These are phyloP conservation scores for Sander lucioperca DNA, from an alignment of 2,113 vertebrate genomes.

Conservation along the genomic window DNA sequence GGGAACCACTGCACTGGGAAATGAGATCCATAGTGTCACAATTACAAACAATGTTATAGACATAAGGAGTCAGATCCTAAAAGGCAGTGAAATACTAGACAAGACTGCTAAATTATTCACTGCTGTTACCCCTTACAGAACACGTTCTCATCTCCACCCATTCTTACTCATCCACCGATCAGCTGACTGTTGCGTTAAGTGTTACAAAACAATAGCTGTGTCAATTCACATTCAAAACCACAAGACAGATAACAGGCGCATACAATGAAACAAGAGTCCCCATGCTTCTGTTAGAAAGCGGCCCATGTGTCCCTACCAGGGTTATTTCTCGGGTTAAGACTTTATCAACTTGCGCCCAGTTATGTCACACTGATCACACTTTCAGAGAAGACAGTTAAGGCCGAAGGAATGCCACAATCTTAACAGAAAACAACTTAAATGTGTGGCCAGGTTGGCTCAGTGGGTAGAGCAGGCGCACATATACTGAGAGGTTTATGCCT, in stretches of 20 bases:
- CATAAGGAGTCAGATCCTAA: constrained; percentile 36
- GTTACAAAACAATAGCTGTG: constrained; percentile 6
- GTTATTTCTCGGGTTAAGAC: not conserved
- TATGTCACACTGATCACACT: not conserved
- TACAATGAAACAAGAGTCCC: not conserved
- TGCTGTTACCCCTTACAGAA: constrained; percentile 45
- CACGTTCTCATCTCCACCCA: constrained; percentile 24
- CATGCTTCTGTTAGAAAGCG: not conserved
- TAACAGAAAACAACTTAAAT: not conserved
- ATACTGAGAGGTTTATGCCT: too few species aligned
- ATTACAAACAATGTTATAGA: constrained; percentile 52
- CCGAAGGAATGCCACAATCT: not conserved
- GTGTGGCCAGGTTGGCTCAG: too few species aligned
- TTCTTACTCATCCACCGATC: constrained; percentile 34
- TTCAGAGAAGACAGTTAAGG: not conserved
- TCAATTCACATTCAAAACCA: not conserved
- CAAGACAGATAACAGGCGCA: not conserved
- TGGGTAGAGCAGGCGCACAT: too few species aligned
- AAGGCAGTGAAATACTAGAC: constrained; percentile 69
- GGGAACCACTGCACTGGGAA: constrained; percentile 22
- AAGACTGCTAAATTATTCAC: constrained; percentile 76
- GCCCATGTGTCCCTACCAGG: too few species aligned
- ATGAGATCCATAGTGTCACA: constrained; percentile 37
- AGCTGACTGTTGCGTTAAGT: constrained; percentile 2
- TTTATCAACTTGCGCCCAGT: not conserved